Evolutionary conservation across 2,888 invertebrate species (phyloP), one percentile per base, ranked within the genome.

Genomic region (Lutraria lutraria): DNA sequence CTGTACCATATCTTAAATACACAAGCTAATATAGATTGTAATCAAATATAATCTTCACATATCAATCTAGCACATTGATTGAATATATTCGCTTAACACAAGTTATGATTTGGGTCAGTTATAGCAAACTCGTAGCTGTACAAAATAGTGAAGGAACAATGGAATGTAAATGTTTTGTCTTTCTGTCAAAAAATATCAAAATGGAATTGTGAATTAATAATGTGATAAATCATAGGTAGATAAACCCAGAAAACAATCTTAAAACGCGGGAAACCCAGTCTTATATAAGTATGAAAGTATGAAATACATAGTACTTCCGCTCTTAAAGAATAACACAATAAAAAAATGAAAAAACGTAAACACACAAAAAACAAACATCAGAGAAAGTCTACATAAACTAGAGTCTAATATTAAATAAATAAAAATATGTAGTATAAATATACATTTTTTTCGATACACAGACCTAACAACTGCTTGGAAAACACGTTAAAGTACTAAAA

Each of bases 241-340:
- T n/a, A 53, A 12, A 25, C 63, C 25, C n/a, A 25, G 63, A 68
- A 68, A 68, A 68, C n/a, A 68, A n/a, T 68, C 25, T 25, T 25
- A 68, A 25, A 25, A 25, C 63, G 25, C 63, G 63, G 25, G 63
- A 68, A 12, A 12, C 63, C 63, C 25, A 68, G 25, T 25, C 76
- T 76, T 31, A 76, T 19, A 34, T 31, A 76, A 34, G 31, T 76
- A 76, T 76, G 76, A 76, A 31, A 31, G 34, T 76, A 76, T 25
- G 76, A 76, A 31, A 76, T 31, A 76, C 31, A 76, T 31, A 34
- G 76, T 31, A 76, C 54, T 25, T 16, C 29, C 81, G 31, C 83
- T 31, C 31, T 43, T 13, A 83, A 53, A 76, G 53, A 84, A 52
- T 84, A 84, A 84, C 54, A 76, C 31, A 84, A 84, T 72, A 31